Evolutionary conservation across 2,888 invertebrate species (phyloP), one percentile per base, ranked within the genome.

Genomic region (Cylindroiulus punctatus): DNA sequence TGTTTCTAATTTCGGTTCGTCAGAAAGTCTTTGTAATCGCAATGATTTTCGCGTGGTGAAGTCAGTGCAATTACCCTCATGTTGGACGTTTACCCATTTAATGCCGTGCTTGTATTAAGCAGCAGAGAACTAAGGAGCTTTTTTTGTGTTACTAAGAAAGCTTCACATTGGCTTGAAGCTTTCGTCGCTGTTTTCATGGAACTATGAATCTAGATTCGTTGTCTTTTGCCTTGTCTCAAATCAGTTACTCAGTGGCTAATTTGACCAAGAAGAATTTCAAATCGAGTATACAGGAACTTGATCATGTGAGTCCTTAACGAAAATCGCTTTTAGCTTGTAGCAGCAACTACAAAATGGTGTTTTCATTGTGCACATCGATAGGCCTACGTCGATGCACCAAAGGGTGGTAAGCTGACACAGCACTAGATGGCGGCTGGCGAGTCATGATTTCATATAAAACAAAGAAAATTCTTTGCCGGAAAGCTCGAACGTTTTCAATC

Each of bases 171-270:
- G 93, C 95, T 96, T 96, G 96, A 96, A 96, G 96, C 96, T 96
- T 96, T 96, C 96, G 95, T 94, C 94, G 94, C 94, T 94, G 95
- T 93, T 93, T 95, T 94, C 93, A 94, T 94, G 96, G 96, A 97
- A 97, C 96, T 97, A 97, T 97, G 97, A 97, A 96, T 96, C 97
- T 97, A 95, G 98, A 98, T 95, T 95, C 97, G 94, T 95, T 97
- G 94, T 96, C 96, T 94, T 96, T 97, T 95, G 96, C 97, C 94
- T 95, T 98, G 95, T 96, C 96, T 94, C 97, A 98, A 95, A 98
- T 98, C 93, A 96, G 96, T 95, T 96, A 96, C 95, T 96, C 97
- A 93, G 96, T 98, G 94, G 94, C 95, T 92, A 96, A 96, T 94
- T 94, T 98, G 93, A 96, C 94, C 92, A 98, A 97, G 94, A 97